These are phyloP conservation scores for Microplitis deprimator DNA, from an alignment of 2,888 invertebrate genomes.

Conservation along the genomic window DNA sequence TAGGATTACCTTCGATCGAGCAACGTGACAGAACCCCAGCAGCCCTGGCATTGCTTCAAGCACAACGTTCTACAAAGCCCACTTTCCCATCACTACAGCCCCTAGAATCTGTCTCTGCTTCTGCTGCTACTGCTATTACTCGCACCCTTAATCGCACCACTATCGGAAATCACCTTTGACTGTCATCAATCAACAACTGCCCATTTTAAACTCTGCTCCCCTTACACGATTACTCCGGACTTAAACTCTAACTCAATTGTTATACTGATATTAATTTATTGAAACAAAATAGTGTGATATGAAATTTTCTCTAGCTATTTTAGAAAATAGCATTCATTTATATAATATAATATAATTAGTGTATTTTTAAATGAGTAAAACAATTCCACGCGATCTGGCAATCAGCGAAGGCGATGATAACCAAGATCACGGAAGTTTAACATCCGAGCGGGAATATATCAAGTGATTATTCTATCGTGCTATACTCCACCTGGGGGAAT, in stretches of 20 bases:
- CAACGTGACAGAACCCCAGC: constrained; percentile 47
- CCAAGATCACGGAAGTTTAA: neutral
- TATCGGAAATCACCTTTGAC: constrained; percentile 45
- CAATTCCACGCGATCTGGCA: neutral
- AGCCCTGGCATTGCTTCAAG: constrained; percentile 25
- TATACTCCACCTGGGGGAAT: neutral
- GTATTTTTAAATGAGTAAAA: neutral
- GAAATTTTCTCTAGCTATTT: too few species aligned
- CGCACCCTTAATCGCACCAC: constrained; percentile 41
- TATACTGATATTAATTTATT: too few species aligned
- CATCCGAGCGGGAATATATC: neutral
- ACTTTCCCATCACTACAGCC: constrained; percentile 32
- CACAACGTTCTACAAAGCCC: constrained; percentile 29
- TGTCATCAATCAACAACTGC: constrained; percentile 33
- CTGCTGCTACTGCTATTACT: neutral
- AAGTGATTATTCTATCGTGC: neutral
- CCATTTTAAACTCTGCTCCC: constrained; percentile 10
- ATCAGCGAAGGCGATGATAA: neutral
- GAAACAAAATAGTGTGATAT: too few species aligned
- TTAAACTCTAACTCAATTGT: neutral
- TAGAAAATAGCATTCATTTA: too few species aligned
- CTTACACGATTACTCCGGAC: constrained; percentile 2
- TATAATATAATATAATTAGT: too few species aligned
- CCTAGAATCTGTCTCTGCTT: constrained; percentile 23
- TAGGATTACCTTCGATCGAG: constrained; percentile 60